These are phyloP conservation scores for Adelosebastes latens DNA, from an alignment of 2,797 vertebrate genomes.

Conservation along the genomic window DNA sequence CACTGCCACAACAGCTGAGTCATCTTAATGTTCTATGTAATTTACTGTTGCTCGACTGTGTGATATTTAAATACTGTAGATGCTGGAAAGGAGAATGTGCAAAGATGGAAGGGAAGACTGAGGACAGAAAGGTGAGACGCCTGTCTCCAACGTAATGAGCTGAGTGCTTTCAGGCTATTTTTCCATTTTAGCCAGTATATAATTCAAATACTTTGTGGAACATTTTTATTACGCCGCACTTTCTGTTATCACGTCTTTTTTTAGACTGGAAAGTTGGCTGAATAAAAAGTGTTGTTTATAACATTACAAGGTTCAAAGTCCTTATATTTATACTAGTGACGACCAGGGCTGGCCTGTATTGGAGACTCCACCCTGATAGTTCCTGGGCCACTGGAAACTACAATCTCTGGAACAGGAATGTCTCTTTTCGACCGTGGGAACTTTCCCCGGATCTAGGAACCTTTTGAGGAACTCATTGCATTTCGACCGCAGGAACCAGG, in stretches of 20 bases:
- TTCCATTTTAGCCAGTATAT: not conserved
- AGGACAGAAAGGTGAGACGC: not conserved
- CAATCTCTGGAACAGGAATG: not conserved
- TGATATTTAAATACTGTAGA: not conserved
- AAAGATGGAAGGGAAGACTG: not conserved
- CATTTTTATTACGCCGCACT: not conserved
- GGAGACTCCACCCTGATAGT: not conserved
- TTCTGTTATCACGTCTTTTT: not conserved
- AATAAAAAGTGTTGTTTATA: not conserved
- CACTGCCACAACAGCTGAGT: not conserved
- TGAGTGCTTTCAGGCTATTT: not conserved
- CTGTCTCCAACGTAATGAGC: not conserved
- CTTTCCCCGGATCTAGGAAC: too few species aligned
- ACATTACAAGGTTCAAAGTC: not conserved
- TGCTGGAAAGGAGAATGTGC: not conserved
- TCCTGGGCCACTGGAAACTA: not conserved
- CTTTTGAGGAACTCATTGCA: too few species aligned
- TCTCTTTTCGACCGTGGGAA: not conserved
- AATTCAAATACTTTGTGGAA: not conserved
- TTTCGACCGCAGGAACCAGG: too few species aligned
- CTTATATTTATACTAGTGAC: not conserved
- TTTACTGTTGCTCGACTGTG: not conserved
- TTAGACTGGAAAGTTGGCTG: not conserved
- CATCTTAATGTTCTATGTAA: not conserved
- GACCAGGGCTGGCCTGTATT: not conserved